Evolutionary conservation across 2,113 vertebrate genomes (phyloP), one percentile per base, ranked within the genome.

Genomic region (Bothrops jararaca): DNA sequence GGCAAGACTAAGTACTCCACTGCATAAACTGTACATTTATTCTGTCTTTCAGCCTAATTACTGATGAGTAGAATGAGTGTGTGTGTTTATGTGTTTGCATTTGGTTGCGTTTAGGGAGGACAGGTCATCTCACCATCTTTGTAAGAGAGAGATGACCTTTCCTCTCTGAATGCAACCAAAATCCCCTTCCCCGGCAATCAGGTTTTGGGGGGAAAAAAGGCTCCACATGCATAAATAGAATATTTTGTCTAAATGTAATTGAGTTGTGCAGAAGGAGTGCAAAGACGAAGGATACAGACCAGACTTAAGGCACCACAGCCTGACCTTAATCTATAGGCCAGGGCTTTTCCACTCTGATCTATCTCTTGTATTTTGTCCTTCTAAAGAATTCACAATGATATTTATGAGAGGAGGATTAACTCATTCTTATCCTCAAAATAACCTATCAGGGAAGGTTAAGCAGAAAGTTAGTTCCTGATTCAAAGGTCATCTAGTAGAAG

Each of bases 121-220:
- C 8, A 29, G 26, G 86, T 26, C 5, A 18, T 52, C 86, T 52
- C 48, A n/a, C 26, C 26, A 87, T 87, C 50, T 87, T 50, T 50
- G 24, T n/a, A 29, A 52, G 26, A 48, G 48, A 87, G 13, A 29
- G 12, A 15, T 87, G n/a, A 88, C 86, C 50, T 53, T 53, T 53
- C 13, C 7, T 88, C 29, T 45, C 34, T 87, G 13, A 87, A 87
- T 52, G 48, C 86, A 88, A 54, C 56, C 39, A 58, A 26, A 60
- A 23, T n/a, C 86, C 29, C n/a, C 34, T 24, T 10, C 18, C 20
- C 53, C 2, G 2, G 29, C 3, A 54, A 54, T 88, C 9, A 86
- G 23, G 24, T 4, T 52, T 29, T 18, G 4, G 29, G 15, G 29
- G 3, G 1, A 0, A 2, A 4, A 11, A 4, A 39, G n/a, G 9